phyloP scores from a whole-genome alignment of 2,797 vertebrate genomes.

The Protosalanx chinensis region DNA sequence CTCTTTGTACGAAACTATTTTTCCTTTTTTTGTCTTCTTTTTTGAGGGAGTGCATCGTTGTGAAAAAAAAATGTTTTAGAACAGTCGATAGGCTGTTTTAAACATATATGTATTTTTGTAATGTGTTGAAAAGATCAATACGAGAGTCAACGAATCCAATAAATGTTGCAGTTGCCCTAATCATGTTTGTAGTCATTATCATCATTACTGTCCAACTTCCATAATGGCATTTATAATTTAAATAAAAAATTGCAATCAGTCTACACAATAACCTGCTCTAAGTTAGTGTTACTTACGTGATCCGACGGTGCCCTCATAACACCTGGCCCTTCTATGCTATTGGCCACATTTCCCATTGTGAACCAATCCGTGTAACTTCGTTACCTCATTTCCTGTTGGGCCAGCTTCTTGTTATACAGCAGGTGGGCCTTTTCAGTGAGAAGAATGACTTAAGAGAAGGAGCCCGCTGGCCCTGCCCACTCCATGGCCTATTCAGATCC shows the following conservation, averaged over 20 bases:
- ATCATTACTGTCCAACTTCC: not conserved
- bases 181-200: slow-evolving; percentile 7
- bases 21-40: slow-evolving; percentile 54
- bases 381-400: slow-evolving; percentile 32
- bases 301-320: not conserved
- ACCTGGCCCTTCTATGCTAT: slow-evolving; percentile 31
- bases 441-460: slow-evolving; percentile 34
- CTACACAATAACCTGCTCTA: not conserved
- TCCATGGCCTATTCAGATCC: slow-evolving; percentile 23
- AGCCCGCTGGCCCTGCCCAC: slow-evolving; percentile 13
- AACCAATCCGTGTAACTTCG: slow-evolving; percentile 28
- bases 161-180: slow-evolving; percentile 77
- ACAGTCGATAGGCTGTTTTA: slow-evolving; percentile 73
- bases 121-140: slow-evolving; percentile 78
- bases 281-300: not conserved
- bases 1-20: slow-evolving; percentile 68
- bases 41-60: slow-evolving; percentile 63
- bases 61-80: slow-evolving; percentile 71
- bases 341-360: slow-evolving; percentile 35
- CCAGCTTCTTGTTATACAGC: slow-evolving; percentile 30
- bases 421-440: slow-evolving; percentile 41
- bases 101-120: slow-evolving; percentile 79
- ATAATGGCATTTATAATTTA: not conserved
- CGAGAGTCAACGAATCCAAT: slow-evolving; percentile 75
- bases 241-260: not conserved